These are phyloP conservation scores for Xylocampa areola DNA, from an alignment of 2,888 invertebrate genomes.

Conservation along the genomic window DNA sequence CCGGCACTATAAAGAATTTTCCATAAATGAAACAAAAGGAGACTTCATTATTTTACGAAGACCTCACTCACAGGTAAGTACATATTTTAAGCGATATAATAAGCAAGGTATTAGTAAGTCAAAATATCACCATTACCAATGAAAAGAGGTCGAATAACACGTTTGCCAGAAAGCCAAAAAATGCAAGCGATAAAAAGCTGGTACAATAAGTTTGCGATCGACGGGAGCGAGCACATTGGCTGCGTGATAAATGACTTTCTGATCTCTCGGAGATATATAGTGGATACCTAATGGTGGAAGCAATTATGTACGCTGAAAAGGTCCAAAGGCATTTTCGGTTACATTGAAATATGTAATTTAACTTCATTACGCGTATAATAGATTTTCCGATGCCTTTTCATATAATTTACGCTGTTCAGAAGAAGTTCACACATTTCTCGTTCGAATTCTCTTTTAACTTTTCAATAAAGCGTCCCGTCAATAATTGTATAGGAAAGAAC, in stretches of 20 bases:
- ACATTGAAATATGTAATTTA: slow-evolving; percentile 45
- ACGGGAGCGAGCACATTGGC: slow-evolving; percentile 49
- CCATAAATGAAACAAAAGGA: too few relatives aligned
- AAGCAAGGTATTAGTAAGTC: too few relatives aligned
- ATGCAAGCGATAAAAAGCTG: slow-evolving; percentile 36
- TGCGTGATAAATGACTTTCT: slow-evolving; percentile 69
- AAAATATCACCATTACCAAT: slow-evolving; percentile 15
- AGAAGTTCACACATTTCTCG: slow-evolving; percentile 34
- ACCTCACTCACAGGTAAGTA: too few relatives aligned
- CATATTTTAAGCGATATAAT: too few relatives aligned
- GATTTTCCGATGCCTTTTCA: slow-evolving; percentile 26
- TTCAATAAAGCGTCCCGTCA: slow-evolving; percentile 8
- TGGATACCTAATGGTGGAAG: slow-evolving; percentile 62
- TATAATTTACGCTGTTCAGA: slow-evolving; percentile 15
- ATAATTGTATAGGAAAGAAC: slow-evolving; percentile 23
- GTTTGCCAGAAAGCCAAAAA: slow-evolving; percentile 21
- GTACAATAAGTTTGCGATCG: slow-evolving; percentile 46
- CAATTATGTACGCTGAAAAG: slow-evolving; percentile 55
- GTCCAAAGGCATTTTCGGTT: slow-evolving; percentile 25
- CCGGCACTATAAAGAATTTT: too few relatives aligned
- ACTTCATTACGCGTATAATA: slow-evolving; percentile 31
- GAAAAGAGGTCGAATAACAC: slow-evolving; percentile 7
- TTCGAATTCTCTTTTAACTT: slow-evolving; percentile 26
- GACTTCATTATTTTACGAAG: too few relatives aligned
- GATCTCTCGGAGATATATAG: slow-evolving; percentile 66